A percentile compares a stretch with the other conserved stretches of the same genome.
These are phyloP conservation scores for Xerus inauris DNA, from an alignment of 2,113 vertebrate species.

Conservation along the genomic window DNA sequence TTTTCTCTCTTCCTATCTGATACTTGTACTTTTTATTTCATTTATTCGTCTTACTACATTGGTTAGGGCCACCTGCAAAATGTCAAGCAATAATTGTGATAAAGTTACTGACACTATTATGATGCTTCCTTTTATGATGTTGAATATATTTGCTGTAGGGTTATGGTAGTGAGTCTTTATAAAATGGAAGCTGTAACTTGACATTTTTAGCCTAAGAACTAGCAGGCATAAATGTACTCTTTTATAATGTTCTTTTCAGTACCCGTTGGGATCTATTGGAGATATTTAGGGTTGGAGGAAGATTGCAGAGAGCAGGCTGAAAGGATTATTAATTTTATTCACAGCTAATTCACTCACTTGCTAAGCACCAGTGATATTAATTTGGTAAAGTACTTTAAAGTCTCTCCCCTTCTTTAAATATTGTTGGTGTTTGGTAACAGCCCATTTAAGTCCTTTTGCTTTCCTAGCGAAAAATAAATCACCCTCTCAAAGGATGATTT, in stretches of 20 bases:
- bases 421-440: neutral
- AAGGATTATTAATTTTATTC: neutral
- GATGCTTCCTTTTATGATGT: neutral
- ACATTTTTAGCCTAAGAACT: neutral
- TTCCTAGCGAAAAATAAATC: neutral
- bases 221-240: neutral
- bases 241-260: neutral
- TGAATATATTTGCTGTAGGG: slow-evolving; percentile 6
- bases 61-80: neutral
- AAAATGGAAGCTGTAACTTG: neutral
- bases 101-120: neutral
- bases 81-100: neutral
- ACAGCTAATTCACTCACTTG: neutral
- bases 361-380: neutral
- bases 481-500: slow-evolving; percentile 11
- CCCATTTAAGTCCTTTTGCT: neutral
- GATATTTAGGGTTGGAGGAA: neutral
- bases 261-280: neutral
- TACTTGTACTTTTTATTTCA: neutral
- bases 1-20: neutral
- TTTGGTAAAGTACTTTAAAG: neutral
- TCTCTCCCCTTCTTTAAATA: neutral
- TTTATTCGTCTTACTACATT: neutral
- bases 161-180: neutral
- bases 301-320: neutral